phyloP scores from a whole-genome alignment of 2,797 vertebrate genomes.

The Decapterus maruadsi region DNA sequence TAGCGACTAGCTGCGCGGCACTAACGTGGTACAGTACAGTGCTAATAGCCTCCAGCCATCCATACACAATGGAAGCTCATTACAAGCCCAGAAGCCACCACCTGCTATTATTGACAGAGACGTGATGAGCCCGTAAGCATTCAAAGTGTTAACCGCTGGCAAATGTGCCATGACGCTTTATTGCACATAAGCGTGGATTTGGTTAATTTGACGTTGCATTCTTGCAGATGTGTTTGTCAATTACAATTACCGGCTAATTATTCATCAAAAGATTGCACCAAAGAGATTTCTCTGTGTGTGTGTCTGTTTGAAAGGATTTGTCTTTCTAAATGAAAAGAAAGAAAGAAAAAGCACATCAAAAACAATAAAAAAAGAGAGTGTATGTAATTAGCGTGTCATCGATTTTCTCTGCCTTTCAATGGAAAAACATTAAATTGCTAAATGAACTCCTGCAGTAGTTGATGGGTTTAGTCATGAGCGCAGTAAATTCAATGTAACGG shows the following conservation, averaged over 20 bases:
- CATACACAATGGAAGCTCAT: conserved; percentile 38
- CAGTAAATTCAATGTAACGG: conserved; percentile 40
- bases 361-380: conserved; percentile 10
- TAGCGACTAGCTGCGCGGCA: neutral
- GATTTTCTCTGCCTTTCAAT: conserved; percentile 36
- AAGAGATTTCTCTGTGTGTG: conserved; percentile 1
- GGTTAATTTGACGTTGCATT: conserved; percentile 19
- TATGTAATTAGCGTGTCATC: conserved; percentile 44
- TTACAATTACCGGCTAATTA: conserved; percentile 48
- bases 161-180: conserved; percentile 55
- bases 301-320: conserved; percentile 28
- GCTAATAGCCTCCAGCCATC: conserved; percentile 39
- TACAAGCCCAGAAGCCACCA: conserved; percentile 45
- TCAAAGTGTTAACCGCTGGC: conserved; percentile 45
- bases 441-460: conserved; percentile 45
- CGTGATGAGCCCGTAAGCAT: conserved; percentile 34
- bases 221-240: conserved; percentile 50
- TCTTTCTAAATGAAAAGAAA: neutral
- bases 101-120: conserved; percentile 52
- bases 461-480: conserved; percentile 45
- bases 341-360: neutral
- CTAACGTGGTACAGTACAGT: conserved; percentile 15
- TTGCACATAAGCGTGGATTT: conserved; percentile 42
- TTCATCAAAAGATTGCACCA: conserved; percentile 29
- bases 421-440: conserved; percentile 40